phyloP scores from a whole-genome alignment of 1,140 invertebrate genomes.

The Dolichoris vasculosae region DNA sequence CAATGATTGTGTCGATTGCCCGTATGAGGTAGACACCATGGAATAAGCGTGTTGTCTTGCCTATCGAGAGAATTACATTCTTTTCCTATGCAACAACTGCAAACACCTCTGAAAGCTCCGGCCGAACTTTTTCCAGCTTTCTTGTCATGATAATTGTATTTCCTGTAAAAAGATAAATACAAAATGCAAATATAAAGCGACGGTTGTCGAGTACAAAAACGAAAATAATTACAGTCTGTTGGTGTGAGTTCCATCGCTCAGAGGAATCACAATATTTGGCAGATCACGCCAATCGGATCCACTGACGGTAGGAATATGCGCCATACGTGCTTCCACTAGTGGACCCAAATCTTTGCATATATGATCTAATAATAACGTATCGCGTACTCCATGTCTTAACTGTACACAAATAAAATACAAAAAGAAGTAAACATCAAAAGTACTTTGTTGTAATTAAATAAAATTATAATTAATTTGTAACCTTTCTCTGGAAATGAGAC shows the following conservation, averaged over 20 bases:
- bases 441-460: background rate
- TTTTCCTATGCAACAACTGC: constrained; percentile 81
- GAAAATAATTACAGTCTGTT: constrained; percentile 77
- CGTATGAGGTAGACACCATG: constrained; percentile 93
- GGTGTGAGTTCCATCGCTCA: constrained; percentile 82
- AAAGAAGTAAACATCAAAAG: background rate
- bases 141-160: constrained; percentile 83
- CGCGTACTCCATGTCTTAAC: constrained; percentile 79
- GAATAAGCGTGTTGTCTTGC: constrained; percentile 90
- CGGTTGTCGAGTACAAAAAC: background rate
- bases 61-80: constrained; percentile 83
- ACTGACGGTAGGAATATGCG: constrained; percentile 82
- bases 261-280: constrained; percentile 83
- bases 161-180: constrained; percentile 65
- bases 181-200: background rate
- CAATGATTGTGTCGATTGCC: constrained; percentile 91
- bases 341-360: constrained; percentile 91
- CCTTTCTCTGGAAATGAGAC: constrained; percentile 85
- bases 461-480: constrained; percentile 65
- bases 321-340: constrained; percentile 86
- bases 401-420: constrained; percentile 57
- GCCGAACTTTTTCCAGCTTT: constrained; percentile 78
- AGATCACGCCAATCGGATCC: constrained; percentile 92
- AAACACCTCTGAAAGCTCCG: constrained; percentile 84
- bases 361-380: constrained; percentile 82